Conservation (phyloP, 1,140 invertebrate species). For the Drusus annulatus region DNA sequence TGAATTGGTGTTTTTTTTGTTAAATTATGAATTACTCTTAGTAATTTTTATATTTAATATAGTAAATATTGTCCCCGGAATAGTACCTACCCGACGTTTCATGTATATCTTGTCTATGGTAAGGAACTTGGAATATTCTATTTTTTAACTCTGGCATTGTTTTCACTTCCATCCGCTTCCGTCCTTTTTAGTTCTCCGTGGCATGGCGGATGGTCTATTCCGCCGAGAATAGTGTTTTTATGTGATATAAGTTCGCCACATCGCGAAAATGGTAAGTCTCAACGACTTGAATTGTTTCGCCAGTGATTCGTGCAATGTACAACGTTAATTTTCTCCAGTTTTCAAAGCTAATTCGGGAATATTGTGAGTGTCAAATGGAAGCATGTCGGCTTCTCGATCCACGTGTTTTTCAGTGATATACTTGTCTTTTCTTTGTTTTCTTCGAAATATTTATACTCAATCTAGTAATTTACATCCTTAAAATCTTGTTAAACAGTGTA, state of each 20-base stretch:
- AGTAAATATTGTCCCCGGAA: no score
- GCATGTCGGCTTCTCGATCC: slow-evolving; percentile 30
- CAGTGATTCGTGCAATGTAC: neutral
- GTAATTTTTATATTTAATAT: no score
- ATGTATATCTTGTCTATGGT: no score
- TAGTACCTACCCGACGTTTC: no score
- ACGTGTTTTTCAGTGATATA: slow-evolving; percentile 22
- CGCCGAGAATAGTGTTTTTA: slow-evolving; percentile 67
- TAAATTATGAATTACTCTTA: no score
- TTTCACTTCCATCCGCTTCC: slow-evolving; percentile 64
- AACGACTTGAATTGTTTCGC: neutral
- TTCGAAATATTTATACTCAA: neutral
- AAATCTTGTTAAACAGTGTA: no score
- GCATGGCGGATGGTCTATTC: slow-evolving; percentile 71
- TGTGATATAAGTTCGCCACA: slow-evolving; percentile 68
- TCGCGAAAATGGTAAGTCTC: slow-evolving; percentile 69
- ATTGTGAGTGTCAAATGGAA: slow-evolving; percentile 7
- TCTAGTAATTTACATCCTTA: no score
- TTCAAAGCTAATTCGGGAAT: neutral
- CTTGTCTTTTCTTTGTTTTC: slow-evolving; percentile 25
- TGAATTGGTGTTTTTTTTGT: no score
- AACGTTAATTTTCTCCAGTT: neutral
- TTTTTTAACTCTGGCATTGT: slow-evolving; percentile 64
- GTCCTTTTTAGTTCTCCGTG: slow-evolving; percentile 71
- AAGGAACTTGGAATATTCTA: no score